phyloP scores from a whole-genome alignment of 2,888 invertebrate species.

The Crematogaster levior region DNA sequence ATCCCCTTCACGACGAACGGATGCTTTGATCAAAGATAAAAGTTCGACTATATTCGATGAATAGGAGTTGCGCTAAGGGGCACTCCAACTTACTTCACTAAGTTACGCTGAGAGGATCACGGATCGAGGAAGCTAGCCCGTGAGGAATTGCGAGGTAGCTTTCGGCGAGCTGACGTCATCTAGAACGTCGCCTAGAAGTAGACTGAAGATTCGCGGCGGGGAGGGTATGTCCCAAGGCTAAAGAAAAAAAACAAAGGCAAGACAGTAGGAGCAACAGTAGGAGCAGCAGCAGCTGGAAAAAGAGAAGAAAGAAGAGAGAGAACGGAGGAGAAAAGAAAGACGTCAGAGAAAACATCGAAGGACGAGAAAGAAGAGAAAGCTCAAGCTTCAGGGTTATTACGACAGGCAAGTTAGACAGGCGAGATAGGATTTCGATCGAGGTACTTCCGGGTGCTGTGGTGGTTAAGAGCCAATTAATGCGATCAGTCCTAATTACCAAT shows the following conservation, averaged over 20 bases:
- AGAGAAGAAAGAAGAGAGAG: neutral
- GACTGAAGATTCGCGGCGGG: conserved; percentile 58
- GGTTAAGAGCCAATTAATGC: conserved; percentile 53
- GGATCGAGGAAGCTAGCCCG: conserved; percentile 35
- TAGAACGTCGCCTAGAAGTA: conserved; percentile 66
- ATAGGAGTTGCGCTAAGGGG: conserved; percentile 60
- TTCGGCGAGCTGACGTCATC: conserved; percentile 69
- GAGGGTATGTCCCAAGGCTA: conserved; percentile 60
- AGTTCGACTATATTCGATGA: conserved; percentile 41
- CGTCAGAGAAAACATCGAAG: conserved; percentile 23
- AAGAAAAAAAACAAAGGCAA: conserved; percentile 45
- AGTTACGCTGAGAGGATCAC: conserved; percentile 30
- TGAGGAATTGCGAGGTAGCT: conserved; percentile 60
- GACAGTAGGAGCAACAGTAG: neutral
- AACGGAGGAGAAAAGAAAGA: conserved; percentile 7
- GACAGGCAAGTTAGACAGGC: conserved; percentile 17
- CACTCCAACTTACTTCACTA: conserved; percentile 44
- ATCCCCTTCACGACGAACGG: neutral
- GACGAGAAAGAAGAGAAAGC: conserved; percentile 14
- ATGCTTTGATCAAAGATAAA: conserved; percentile 47
- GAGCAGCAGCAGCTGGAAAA: neutral
- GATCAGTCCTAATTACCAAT: conserved; percentile 58
- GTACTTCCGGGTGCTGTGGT: conserved; percentile 18
- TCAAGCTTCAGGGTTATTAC: conserved; percentile 48
- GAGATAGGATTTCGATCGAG: conserved; percentile 50